Base-by-base conservation (phyloP, 2,113 vertebrate species). In the Atrichornis clamosus region DNA sequence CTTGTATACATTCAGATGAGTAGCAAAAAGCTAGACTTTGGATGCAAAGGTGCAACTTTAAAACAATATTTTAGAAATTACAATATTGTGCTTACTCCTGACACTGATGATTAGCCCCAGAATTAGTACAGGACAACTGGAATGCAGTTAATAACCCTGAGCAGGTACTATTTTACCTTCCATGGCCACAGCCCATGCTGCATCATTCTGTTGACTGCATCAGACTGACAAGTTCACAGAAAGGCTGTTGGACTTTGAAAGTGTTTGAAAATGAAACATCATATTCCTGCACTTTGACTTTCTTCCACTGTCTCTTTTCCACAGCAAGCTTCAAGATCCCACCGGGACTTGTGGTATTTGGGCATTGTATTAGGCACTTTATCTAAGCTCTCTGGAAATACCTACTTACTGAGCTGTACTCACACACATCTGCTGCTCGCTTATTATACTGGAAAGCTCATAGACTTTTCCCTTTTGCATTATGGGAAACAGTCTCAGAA, bases 321-420 rank as follows among this genome's bases (percentile, higher is more conserved):
- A 28, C 53, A 72, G 44, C 59, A 70, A 81, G 82, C 52, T 87
- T 84, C 76, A 64, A 52, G 70, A 41, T 86, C 79, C 76, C 76
- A 58, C 24, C 37, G 95, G 83, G 62, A 84, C 62, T 78, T 93
- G 56, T 84, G 64, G 68, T 81, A 72, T 76, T 90, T 93, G 90
- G 82, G 68, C 68, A 93, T 56, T 46, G 22, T 77, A 72, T 86
- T 93, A 95, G 82, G 79, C 41, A 93, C 69, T 95, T 92, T 67
- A 70, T 77, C 63, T 86, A 77, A 95, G 83, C 76, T 90, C 44
- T 77, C 49, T 95, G 86, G 79, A 92, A 96, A 89, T 94, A 65
- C 85, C 79, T 77, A 39, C 69, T 92, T 84, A 81, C 18, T 49
- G 67, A 64, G 69, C 62, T 85, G 76, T 90, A 27, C 56, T 93